A percentile compares a stretch with the other conserved stretches of the same genome.
These are phyloP conservation scores for Diorhabda elongata DNA, from an alignment of 1,140 invertebrate species.

Conservation along the genomic window DNA sequence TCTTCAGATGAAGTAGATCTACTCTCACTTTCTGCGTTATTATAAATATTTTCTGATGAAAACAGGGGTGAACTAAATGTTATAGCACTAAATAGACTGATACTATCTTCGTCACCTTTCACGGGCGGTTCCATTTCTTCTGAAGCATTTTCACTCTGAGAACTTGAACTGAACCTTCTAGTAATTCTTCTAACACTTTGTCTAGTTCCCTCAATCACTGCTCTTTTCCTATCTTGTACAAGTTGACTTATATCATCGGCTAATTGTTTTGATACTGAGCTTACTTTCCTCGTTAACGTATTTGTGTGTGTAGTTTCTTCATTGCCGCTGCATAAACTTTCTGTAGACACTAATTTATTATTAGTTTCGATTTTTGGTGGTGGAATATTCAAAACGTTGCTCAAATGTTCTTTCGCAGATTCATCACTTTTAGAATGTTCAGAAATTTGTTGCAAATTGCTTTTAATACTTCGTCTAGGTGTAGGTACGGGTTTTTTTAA, in stretches of 20 bases:
- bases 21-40: constrained; percentile 32
- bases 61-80: constrained; percentile 43
- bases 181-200: constrained; percentile 50
- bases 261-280: constrained; percentile 49
- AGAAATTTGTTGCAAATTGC: constrained; percentile 10
- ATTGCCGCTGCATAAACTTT: constrained; percentile 13
- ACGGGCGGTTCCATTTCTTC: constrained; percentile 13
- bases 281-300: constrained; percentile 31
- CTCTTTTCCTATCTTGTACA: constrained; percentile 50
- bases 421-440: constrained; percentile 12
- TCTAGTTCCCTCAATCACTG: constrained; percentile 51
- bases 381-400: not conserved
- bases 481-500: constrained; percentile 39
- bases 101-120: constrained; percentile 28
- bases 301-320: constrained; percentile 22
- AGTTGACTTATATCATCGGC: constrained; percentile 52
- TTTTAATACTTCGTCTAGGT: constrained; percentile 20
- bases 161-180: constrained; percentile 40
- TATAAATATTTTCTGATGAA: constrained; percentile 30
- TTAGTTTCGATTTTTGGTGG: constrained; percentile 6
- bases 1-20: constrained; percentile 36
- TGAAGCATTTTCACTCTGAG: constrained; percentile 24
- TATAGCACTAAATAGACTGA: constrained; percentile 43
- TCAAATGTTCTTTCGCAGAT: not conserved
- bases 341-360: constrained; percentile 8